Evolutionary conservation across 2,888 invertebrate genomes (phyloP).

Genomic region (Limenitis camilla): DNA sequence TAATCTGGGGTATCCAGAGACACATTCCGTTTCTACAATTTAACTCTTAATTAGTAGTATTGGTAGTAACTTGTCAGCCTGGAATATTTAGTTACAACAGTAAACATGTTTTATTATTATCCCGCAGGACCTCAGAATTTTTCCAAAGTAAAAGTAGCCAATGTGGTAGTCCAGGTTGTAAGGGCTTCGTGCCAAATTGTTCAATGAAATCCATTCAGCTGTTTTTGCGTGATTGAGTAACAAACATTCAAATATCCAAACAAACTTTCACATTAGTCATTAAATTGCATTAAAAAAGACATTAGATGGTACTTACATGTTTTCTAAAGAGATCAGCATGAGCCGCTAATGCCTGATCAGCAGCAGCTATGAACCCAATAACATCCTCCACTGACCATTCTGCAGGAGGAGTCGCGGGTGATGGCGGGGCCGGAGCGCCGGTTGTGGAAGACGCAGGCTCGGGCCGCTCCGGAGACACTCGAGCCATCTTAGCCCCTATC

Average conservation of each 20-base stretch:
- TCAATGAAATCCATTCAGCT: no score
- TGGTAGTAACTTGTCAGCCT: not conserved
- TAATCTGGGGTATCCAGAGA: no score
- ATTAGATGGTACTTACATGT: slow-evolving; percentile 18
- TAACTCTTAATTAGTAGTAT: no score
- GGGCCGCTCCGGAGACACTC: slow-evolving; percentile 72
- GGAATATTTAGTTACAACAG: no score
- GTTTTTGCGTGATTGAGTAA: no score
- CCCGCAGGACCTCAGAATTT: no score
- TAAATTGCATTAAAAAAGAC: slow-evolving; percentile 92
- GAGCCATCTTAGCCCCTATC: slow-evolving; percentile 48
- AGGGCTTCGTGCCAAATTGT: no score
- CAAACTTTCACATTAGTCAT: slow-evolving; percentile 83
- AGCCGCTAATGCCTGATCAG: slow-evolving; percentile 87
- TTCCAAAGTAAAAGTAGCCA: no score
- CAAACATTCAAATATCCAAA: no score
- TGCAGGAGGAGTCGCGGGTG: slow-evolving; percentile 75
- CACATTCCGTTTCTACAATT: no score
- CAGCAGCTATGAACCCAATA: slow-evolving; percentile 89
- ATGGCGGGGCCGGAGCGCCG: slow-evolving; percentile 58
- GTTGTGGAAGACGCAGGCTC: slow-evolving; percentile 83
- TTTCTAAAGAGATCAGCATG: slow-evolving; percentile 81
- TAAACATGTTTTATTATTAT: not conserved
- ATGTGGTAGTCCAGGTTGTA: no score
- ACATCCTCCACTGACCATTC: slow-evolving; percentile 98